A percentile compares a stretch with the other conserved stretches of the same genome.
Evolutionary conservation across 2,888 invertebrate species (phyloP).

Genomic region (Julus scanicus): DNA sequence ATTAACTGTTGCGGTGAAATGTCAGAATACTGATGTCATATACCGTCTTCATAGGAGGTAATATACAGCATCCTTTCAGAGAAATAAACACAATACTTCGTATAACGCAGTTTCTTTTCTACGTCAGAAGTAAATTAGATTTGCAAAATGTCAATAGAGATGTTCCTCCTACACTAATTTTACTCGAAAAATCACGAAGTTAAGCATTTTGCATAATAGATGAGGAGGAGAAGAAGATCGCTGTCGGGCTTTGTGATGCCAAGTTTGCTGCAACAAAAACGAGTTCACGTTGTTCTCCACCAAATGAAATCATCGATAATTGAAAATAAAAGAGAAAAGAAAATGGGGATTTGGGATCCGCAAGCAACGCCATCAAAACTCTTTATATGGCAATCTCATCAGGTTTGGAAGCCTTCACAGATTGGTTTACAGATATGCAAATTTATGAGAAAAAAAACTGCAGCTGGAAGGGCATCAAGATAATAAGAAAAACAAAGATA

Average conservation of each 20-base stretch:
- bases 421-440: constrained; percentile 25
- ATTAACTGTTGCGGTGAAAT: too few relatives aligned
- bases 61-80: not conserved
- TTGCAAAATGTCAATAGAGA: constrained; percentile 12
- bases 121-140: not conserved
- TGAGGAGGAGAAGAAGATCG: not conserved
- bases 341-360: constrained; percentile 20
- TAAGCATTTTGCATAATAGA: constrained; percentile 21
- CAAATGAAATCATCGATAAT: constrained; percentile 37
- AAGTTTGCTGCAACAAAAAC: constrained; percentile 8
- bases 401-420: not conserved
- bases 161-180: constrained; percentile 2
- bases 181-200: not conserved
- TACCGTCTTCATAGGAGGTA: not conserved
- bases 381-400: constrained; percentile 35
- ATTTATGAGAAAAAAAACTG: not conserved
- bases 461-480: not conserved
- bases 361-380: not conserved
- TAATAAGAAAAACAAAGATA: constrained; percentile 37
- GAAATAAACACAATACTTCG: not conserved
- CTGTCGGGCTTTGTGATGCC: constrained; percentile 32
- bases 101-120: not conserved
- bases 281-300: constrained; percentile 1
- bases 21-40: not conserved
- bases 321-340: constrained; percentile 40